These are phyloP conservation scores for Pocillopora damicornis DNA, from an alignment of 64 coral and sea anemone genomes.

Conservation along the genomic window DNA sequence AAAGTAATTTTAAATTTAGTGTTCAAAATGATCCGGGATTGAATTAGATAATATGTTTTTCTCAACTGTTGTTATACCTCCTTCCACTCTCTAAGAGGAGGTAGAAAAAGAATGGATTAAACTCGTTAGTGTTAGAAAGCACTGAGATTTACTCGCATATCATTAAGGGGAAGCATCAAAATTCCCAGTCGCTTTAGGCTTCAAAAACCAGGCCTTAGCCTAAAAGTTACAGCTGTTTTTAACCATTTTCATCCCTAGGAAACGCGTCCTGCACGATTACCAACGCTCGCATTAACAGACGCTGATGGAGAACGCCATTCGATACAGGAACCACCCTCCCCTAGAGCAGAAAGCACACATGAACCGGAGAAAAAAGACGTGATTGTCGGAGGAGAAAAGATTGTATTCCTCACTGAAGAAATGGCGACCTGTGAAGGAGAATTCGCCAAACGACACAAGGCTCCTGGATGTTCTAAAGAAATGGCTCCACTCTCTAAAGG, in stretches of 20 bases:
- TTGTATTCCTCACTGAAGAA: constrained; percentile 76
- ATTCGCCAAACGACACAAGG: constrained; percentile 81
- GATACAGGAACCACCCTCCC: not conserved
- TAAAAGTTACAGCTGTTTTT: not conserved
- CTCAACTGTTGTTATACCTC: no score
- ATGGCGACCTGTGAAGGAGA: constrained; percentile 80
- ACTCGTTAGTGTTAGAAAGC: no score
- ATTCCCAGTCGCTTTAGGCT: no score
- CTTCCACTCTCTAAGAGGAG: no score
- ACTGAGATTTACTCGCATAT: no score
- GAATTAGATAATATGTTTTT: no score
- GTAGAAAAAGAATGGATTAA: no score
- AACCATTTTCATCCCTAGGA: not conserved
- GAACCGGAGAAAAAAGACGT: constrained; percentile 6
- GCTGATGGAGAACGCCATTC: not conserved
- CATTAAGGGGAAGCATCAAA: no score
- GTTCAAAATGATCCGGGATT: no score
- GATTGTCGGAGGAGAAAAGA: constrained; percentile 50
- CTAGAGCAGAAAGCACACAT: not conserved
- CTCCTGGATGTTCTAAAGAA: constrained; percentile 30
- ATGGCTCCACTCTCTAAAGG: not conserved
- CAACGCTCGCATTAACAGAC: constrained; percentile 4
- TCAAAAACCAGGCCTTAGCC: no score
- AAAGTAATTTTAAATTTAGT: not conserved
- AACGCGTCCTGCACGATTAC: not conserved